Conservation (phyloP, 2,797 vertebrate genomes). For the Prunella strophiata region DNA sequence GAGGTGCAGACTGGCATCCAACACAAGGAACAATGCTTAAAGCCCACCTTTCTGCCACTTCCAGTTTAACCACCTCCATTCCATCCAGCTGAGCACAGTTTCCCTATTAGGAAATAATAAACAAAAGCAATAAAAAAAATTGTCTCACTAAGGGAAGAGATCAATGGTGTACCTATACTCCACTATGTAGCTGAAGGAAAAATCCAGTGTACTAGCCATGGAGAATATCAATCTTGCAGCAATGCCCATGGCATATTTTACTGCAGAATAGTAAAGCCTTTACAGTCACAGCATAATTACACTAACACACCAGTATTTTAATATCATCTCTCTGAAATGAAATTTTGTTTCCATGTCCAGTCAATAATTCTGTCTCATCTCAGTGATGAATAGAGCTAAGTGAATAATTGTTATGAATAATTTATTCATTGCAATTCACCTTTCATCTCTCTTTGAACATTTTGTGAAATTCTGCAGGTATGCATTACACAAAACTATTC, state of each 20-base stretch:
- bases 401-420: slow-evolving; percentile 62
- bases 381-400: slow-evolving; percentile 51
- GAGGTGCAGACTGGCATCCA: neutral
- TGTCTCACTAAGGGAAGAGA: slow-evolving; percentile 1
- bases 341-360: slow-evolving; percentile 66
- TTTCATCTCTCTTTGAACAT: slow-evolving; percentile 28
- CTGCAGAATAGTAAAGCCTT: slow-evolving; percentile 44
- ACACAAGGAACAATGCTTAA: neutral
- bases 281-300: slow-evolving; percentile 47
- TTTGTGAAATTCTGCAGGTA: slow-evolving; percentile 7
- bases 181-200: slow-evolving; percentile 5
- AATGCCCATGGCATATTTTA: slow-evolving; percentile 38
- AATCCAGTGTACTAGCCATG: neutral
- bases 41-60: neutral
- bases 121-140: neutral
- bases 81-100: neutral
- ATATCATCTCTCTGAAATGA: slow-evolving; percentile 51
- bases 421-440: slow-evolving; percentile 60
- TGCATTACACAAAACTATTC: neutral
- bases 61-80: neutral
- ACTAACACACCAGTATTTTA: slow-evolving; percentile 6
- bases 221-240: slow-evolving; percentile 52
- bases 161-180: slow-evolving; percentile 21
- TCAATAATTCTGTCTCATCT: slow-evolving; percentile 66
- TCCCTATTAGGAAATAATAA: neutral